Conservation (phyloP, 2,888 invertebrate species). For the Erebia epiphron region DNA sequence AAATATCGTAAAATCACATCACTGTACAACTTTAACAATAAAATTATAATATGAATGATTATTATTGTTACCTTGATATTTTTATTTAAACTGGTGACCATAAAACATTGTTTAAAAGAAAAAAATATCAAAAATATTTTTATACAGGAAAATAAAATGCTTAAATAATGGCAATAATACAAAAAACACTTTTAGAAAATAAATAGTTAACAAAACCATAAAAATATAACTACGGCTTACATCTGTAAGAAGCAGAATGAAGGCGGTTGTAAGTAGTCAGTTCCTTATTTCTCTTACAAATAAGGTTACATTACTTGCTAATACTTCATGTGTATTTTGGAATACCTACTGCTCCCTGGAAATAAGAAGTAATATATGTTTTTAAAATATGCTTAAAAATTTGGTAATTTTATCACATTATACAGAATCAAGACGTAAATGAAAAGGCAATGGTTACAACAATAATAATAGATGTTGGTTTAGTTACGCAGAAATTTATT, state of each 20-base stretch:
- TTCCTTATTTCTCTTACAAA: constrained; percentile 76
- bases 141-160: background rate
- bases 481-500: constrained; percentile 76
- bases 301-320: constrained; percentile 71
- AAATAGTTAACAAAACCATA: constrained; percentile 44
- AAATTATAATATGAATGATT: too few relatives aligned
- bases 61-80: too few relatives aligned
- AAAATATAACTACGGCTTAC: constrained; percentile 60
- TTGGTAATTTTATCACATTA: constrained; percentile 22
- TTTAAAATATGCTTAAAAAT: constrained; percentile 29
- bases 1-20: too few relatives aligned
- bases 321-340: constrained; percentile 82
- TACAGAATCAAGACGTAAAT: constrained; percentile 8
- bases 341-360: constrained; percentile 80
- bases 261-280: constrained; percentile 70
- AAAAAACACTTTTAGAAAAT: constrained; percentile 44
- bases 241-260: constrained; percentile 62
- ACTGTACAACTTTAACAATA: too few relatives aligned
- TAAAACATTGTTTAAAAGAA: background rate
- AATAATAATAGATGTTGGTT: constrained; percentile 67
- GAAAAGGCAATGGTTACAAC: constrained; percentile 35
- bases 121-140: background rate
- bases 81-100: too few relatives aligned
- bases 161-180: constrained; percentile 14
- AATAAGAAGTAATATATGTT: constrained; percentile 61